Conservation (phyloP, 37 sponge, comb jelly and placozoan species). For the Aplysina aerophoba region DNA sequence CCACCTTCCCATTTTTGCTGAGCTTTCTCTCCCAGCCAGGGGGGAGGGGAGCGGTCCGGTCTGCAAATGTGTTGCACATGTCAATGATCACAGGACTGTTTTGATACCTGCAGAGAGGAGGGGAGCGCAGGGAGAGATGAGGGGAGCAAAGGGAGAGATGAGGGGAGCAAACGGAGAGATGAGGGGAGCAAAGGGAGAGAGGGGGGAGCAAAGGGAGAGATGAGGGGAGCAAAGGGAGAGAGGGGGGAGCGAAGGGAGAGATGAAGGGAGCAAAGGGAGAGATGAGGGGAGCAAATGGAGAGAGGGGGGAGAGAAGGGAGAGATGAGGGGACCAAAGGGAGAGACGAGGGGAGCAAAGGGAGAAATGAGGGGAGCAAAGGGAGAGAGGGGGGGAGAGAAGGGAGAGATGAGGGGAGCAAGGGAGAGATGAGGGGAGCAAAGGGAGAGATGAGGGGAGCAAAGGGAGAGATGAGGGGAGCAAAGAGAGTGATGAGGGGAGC, state of each 20-base stretch:
- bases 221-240: no score
- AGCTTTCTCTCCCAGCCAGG: slow-evolving; percentile 86
- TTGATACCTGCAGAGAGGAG: slow-evolving; percentile 57
- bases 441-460: neutral
- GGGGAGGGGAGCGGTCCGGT: slow-evolving; percentile 60
- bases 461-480: neutral
- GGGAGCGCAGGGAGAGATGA: neutral
- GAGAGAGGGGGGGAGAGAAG: neutral
- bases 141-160: neutral
- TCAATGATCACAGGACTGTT: slow-evolving; percentile 75
- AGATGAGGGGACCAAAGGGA: no score
- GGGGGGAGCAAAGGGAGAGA: no score
- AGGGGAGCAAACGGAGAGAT: no score
- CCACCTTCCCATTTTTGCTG: slow-evolving; percentile 74
- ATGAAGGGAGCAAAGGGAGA: no score
- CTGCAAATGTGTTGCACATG: slow-evolving; percentile 76
- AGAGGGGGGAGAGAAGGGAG: no score
- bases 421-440: neutral
- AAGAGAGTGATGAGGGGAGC: neutral
- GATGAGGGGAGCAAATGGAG: neutral
- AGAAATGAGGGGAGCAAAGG: neutral
- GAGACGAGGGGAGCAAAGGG: neutral
- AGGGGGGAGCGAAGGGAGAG: no score
- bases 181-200: no score
- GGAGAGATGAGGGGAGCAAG: neutral